A percentile compares a stretch with the other conserved stretches of the same genome.
These are phyloP conservation scores for Amaurobius ferox DNA, from an alignment of 2,888 invertebrate genomes.

Conservation along the genomic window DNA sequence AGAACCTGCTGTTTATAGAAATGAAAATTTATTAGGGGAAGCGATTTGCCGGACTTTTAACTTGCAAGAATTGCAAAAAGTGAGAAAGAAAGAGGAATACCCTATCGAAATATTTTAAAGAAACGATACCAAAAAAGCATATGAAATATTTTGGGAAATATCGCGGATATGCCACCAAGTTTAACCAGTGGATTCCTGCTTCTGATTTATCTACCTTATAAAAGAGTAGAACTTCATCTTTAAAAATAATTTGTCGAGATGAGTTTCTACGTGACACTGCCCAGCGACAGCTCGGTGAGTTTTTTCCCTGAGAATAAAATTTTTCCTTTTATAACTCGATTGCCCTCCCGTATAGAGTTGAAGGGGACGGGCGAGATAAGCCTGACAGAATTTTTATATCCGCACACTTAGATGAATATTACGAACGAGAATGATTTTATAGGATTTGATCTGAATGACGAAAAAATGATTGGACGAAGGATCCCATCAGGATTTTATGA, in stretches of 20 bases:
- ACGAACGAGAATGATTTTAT: not conserved
- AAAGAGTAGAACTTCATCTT: not conserved
- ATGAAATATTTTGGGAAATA: constrained; percentile 30
- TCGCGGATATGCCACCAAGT: constrained; percentile 19
- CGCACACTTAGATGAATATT: constrained; percentile 33
- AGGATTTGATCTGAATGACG: not conserved
- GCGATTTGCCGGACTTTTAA: constrained; percentile 25
- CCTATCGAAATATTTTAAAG: constrained; percentile 22
- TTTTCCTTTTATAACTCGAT: constrained; percentile 74
- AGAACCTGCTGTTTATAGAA: constrained; percentile 5
- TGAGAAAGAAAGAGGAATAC: not conserved
- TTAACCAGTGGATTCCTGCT: constrained; percentile 21
- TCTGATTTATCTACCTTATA: constrained; percentile 23
- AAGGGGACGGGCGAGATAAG: constrained; percentile 74
- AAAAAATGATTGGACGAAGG: not conserved
- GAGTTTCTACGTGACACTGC: constrained; percentile 72
- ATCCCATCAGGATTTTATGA: not conserved
- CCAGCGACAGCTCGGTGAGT: constrained; percentile 74
- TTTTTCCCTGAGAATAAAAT: constrained; percentile 75
- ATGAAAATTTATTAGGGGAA: constrained; percentile 23
- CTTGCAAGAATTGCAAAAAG: constrained; percentile 32
- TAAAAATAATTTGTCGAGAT: not conserved
- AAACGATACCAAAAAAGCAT: constrained; percentile 19
- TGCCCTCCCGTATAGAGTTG: constrained; percentile 73
- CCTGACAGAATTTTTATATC: constrained; percentile 73